A percentile compares a stretch with the other conserved stretches of the same genome.
These are phyloP conservation scores for Protula sp. DNA, from an alignment of 2,888 invertebrate species.

Conservation along the genomic window DNA sequence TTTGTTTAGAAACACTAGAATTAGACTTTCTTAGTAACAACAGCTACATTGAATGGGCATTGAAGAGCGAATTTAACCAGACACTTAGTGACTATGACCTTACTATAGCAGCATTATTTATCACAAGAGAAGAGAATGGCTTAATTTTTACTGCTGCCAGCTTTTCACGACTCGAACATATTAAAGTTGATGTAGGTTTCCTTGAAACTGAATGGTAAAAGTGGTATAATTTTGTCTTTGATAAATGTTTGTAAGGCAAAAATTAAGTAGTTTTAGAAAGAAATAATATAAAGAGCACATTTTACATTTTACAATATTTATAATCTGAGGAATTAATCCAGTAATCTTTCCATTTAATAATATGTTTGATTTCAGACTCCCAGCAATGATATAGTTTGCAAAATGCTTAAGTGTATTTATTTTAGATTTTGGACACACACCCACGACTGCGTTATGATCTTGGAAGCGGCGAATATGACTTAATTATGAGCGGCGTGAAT, in stretches of 20 bases:
- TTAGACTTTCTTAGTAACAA: slow-evolving; percentile 12
- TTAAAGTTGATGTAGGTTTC: slow-evolving; percentile 67
- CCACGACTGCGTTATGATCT: slow-evolving; percentile 88
- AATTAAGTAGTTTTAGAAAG: too few relatives aligned
- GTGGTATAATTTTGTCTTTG: too few relatives aligned
- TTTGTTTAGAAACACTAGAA: slow-evolving; percentile 28
- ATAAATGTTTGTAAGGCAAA: too few relatives aligned
- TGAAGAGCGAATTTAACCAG: slow-evolving; percentile 52
- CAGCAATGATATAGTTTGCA: too few relatives aligned
- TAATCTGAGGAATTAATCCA: too few relatives aligned
- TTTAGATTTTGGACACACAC: slow-evolving; percentile 79
- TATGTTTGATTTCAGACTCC: too few relatives aligned
- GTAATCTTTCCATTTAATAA: too few relatives aligned
- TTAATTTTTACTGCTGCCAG: slow-evolving; percentile 72
- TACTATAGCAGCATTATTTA: slow-evolving; percentile 85
- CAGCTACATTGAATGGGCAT: slow-evolving; percentile 89
- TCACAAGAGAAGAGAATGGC: slow-evolving; percentile 87
- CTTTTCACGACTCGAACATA: slow-evolving; percentile 61
- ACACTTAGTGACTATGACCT: slow-evolving; percentile 22
- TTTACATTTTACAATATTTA: too few relatives aligned
- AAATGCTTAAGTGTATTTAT: neutral
- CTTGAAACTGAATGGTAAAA: too few relatives aligned
- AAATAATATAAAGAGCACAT: too few relatives aligned
- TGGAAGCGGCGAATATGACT: slow-evolving; percentile 66
- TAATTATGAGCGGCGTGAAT: slow-evolving; percentile 70